Evolutionary conservation across 2,888 invertebrate species (phyloP).

Genomic region (Cheilosia grossa): DNA sequence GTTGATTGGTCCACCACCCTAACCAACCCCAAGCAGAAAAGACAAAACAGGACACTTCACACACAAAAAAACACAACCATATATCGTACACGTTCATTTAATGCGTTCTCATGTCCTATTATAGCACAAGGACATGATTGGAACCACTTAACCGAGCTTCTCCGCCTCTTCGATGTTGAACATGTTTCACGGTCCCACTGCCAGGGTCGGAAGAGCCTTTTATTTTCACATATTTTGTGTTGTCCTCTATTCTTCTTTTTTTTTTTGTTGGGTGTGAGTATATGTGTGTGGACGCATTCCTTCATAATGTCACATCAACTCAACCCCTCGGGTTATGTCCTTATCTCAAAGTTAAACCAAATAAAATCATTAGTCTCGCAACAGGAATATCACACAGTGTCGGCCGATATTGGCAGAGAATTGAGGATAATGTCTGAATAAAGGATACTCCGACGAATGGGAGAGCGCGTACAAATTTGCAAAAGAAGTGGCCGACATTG

Average conservation of each 20-base stretch:
- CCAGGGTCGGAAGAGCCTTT: constrained; percentile 38
- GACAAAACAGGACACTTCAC: constrained; percentile 73
- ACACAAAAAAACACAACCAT: constrained; percentile 57
- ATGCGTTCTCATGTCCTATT: constrained; percentile 74
- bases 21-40: constrained; percentile 67
- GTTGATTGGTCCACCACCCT: constrained; percentile 30
- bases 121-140: constrained; percentile 74
- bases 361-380: constrained; percentile 71
- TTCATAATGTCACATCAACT: not conserved
- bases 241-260: constrained; percentile 34
- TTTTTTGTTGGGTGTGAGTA: constrained; percentile 4
- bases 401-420: constrained; percentile 54
- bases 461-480: constrained; percentile 15
- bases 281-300: not conserved
- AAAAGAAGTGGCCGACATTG: not conserved
- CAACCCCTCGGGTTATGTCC: constrained; percentile 37
- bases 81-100: constrained; percentile 66
- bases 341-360: constrained; percentile 68
- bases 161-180: constrained; percentile 73
- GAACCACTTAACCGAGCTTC: constrained; percentile 72
- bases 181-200: constrained; percentile 49
- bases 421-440: constrained; percentile 71
- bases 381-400: constrained; percentile 70
- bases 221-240: constrained; percentile 42
- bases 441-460: constrained; percentile 50